A percentile compares a stretch with the other conserved stretches of the same genome.
Conservation (phyloP, 2,888 invertebrate genomes). For the Alsophila aescularia region DNA sequence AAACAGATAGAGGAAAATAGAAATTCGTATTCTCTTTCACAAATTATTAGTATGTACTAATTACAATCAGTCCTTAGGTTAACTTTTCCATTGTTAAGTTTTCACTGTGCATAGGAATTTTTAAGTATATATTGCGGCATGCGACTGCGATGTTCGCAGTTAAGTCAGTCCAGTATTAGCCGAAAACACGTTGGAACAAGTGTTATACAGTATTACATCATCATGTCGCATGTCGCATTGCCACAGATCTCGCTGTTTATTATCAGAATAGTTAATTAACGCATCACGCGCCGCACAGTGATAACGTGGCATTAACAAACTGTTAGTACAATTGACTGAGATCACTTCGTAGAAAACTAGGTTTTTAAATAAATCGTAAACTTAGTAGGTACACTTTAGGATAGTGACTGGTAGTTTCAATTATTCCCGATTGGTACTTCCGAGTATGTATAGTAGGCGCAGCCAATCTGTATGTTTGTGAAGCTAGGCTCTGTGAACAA, state of each 20-base stretch:
- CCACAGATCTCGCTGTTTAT: no score
- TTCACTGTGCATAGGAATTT: constrained; percentile 18
- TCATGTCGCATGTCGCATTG: no score
- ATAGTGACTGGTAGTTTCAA: constrained; percentile 18
- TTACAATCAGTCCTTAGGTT: constrained; percentile 35
- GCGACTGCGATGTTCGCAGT: no score
- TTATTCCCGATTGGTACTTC: background rate
- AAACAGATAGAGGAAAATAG: background rate
- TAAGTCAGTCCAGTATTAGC: no score
- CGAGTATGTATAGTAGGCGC: no score
- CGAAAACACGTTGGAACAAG: no score
- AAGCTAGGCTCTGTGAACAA: no score
- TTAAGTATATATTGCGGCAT: background rate
- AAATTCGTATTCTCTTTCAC: background rate
- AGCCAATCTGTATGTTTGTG: no score
- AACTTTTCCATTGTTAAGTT: constrained; percentile 13
- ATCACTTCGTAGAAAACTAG: constrained; percentile 50
- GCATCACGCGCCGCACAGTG: background rate
- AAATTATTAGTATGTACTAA: constrained; percentile 13
- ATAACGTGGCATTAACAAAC: constrained; percentile 41
- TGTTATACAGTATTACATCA: no score
- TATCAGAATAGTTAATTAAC: no score
- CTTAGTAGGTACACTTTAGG: constrained; percentile 9
- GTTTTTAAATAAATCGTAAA: constrained; percentile 37
- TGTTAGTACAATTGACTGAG: constrained; percentile 57